Evolutionary conservation across 1,140 invertebrate species (phyloP), one percentile per base, ranked within the genome.

Genomic region (Cephus cinctus): DNA sequence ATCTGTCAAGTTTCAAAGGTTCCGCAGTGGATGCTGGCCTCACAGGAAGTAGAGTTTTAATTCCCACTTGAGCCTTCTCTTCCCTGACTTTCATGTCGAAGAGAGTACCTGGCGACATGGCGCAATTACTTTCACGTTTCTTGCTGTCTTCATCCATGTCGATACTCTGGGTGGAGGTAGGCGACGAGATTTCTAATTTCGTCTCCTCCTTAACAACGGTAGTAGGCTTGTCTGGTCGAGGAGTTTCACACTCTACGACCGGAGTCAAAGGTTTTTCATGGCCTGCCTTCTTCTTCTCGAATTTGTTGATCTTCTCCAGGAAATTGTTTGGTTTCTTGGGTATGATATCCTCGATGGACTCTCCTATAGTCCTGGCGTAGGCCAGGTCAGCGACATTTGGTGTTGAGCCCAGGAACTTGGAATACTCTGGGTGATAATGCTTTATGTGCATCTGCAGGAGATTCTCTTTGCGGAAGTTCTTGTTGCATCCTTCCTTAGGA

Each of bases 391-490:
- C 81, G 41, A 94, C 90, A 73, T 93, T 93, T 12, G 89, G 89
- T 2, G 88, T 90, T 5, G 81, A 81, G 4, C 87, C 87, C 30
- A 91, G 69, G 66, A 86, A 84, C 61, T 89, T 84, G 1, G 81
- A 83, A 52, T 88, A 81, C 53, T 92, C 89, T 1, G 85, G 82
- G 75, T 94, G 91, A 64, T 93, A 94, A 71, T 94, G 90, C 58
- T 93, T 92, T n/a, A 94, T 86, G 59, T 94, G 91, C 84, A 94
- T 93, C 69, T 88, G 84, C 2, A 95, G 73, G 19, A 95, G 80
- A 57, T 89, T 92, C 61, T 94, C 90, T 65, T 94, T 94, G 14
- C 94, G 79, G 68, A 94, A 96, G 50, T 86, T 88, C 74, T 96
- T 96, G 9, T 80, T 83, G 65, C 93, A 96, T 4, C 83, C 86